These are phyloP conservation scores for Stegastes partitus DNA, from an alignment of 2,113 vertebrate genomes.

Conservation along the genomic window DNA sequence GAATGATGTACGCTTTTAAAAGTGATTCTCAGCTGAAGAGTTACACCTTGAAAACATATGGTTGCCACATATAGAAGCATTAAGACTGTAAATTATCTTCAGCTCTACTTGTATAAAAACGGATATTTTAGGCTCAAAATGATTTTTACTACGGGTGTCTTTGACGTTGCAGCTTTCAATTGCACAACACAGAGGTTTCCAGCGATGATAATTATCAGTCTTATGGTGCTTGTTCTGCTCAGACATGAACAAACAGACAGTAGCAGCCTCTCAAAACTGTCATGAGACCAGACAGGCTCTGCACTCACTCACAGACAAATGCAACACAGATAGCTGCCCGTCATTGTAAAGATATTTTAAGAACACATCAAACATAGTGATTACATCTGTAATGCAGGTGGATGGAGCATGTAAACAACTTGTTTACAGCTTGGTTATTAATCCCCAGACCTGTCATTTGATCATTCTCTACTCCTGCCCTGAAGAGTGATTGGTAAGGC, in stretches of 20 bases:
- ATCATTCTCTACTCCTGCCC: too few relatives aligned
- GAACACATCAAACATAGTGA: slow-evolving; percentile 52
- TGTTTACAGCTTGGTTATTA: not conserved
- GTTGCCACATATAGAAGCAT: slow-evolving; percentile 3
- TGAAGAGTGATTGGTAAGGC: too few relatives aligned
- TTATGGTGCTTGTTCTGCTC: slow-evolving; percentile 15
- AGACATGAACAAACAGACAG: slow-evolving; percentile 53
- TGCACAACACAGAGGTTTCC: slow-evolving; percentile 18
- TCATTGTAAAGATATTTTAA: slow-evolving; percentile 42
- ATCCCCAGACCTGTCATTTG: not conserved
- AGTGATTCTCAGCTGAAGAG: slow-evolving; percentile 20
- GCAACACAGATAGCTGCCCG: slow-evolving; percentile 25
- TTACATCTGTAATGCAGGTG: slow-evolving; percentile 38
- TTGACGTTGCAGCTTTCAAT: not conserved
- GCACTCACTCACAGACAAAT: slow-evolving; percentile 51
- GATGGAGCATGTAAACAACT: slow-evolving; percentile 1
- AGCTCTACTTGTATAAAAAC: too few relatives aligned
- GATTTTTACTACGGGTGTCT: not conserved
- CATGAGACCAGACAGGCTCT: slow-evolving; percentile 39
- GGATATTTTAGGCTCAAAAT: not conserved
- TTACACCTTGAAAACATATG: slow-evolving; percentile 1
- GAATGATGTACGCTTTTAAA: slow-evolving; percentile 23
- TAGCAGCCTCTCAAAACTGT: slow-evolving; percentile 3
- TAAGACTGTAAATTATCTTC: not conserved
- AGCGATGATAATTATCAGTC: slow-evolving; percentile 25